Conservation (phyloP, 2,888 invertebrate species). For the Drosophila kokeensis region DNA sequence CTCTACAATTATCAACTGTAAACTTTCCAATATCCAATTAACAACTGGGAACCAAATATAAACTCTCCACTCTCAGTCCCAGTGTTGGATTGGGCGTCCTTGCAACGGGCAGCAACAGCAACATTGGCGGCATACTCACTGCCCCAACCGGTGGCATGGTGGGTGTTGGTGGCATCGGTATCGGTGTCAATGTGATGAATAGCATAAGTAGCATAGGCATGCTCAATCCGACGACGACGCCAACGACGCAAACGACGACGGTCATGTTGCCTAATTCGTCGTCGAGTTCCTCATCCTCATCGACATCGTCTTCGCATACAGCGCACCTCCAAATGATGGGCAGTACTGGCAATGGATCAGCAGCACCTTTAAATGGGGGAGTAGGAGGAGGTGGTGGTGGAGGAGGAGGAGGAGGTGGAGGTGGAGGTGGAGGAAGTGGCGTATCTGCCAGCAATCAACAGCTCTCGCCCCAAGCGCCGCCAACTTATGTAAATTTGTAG, state of each 20-base stretch:
- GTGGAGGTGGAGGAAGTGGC: constrained; percentile 47
- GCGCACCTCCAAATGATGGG: constrained; percentile 81
- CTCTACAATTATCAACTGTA: neutral
- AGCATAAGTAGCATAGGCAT: constrained; percentile 70
- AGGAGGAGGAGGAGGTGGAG: constrained; percentile 25
- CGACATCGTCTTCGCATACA: constrained; percentile 81
- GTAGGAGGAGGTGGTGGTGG: constrained; percentile 25
- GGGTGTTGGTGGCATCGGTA: constrained; percentile 46
- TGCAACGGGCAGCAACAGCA: constrained; percentile 55
- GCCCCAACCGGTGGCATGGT: constrained; percentile 38
- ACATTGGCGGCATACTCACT: constrained; percentile 49
- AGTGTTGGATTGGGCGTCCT: constrained; percentile 62
- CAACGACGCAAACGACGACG: constrained; percentile 83
- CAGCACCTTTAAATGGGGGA: constrained; percentile 46
- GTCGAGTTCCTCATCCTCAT: constrained; percentile 83
- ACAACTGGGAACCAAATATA: neutral
- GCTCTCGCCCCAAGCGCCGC: constrained; percentile 92
- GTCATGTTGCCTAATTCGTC: constrained; percentile 83
- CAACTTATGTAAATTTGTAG: constrained; percentile 95
- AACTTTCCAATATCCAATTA: neutral
- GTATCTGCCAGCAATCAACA: constrained; percentile 88
- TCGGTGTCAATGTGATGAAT: constrained; percentile 20
- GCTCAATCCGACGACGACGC: constrained; percentile 60
- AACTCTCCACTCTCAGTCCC: constrained; percentile 59
- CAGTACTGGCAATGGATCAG: constrained; percentile 60